Evolutionary conservation across 2,113 vertebrate species (phyloP).

Genomic region (Verasper variegatus): DNA sequence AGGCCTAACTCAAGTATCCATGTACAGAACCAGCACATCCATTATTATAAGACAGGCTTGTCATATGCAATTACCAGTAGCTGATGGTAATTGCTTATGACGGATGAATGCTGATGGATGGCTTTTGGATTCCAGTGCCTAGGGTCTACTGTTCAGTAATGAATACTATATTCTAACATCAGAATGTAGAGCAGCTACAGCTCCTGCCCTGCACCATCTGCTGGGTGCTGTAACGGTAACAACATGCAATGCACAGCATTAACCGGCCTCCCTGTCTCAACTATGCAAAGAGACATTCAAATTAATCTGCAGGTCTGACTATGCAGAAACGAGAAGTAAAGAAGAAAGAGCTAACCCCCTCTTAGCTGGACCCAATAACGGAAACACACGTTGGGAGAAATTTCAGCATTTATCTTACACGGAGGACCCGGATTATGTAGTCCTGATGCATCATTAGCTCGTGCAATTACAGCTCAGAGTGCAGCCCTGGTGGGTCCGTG

Average conservation of each 20-base stretch:
- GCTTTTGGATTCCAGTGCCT: constrained; percentile 40
- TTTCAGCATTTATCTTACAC: constrained; percentile 39
- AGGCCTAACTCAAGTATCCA: constrained; percentile 24
- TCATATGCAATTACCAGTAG: constrained; percentile 51
- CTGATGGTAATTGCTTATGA: constrained; percentile 51
- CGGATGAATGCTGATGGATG: constrained; percentile 57
- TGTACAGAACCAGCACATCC: constrained; percentile 46
- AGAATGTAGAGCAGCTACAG: constrained; percentile 24
- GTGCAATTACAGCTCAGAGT: constrained; percentile 31
- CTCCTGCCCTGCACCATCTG: constrained; percentile 46
- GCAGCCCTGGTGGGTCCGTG: constrained; percentile 5
- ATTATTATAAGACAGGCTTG: constrained; percentile 46
- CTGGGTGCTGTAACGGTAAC: constrained; percentile 42
- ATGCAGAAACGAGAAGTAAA: neutral
- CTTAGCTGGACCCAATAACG: constrained; percentile 1
- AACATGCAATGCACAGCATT: constrained; percentile 17
- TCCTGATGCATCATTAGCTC: constrained; percentile 45
- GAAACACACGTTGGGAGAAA: constrained; percentile 16
- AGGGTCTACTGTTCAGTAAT: constrained; percentile 2
- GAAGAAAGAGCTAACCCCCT: neutral
- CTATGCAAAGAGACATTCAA: constrained; percentile 13
- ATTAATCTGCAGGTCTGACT: neutral
- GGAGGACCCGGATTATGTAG: constrained; percentile 26
- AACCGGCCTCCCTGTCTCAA: constrained; percentile 21
- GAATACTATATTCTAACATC: constrained; percentile 38